Base-by-base conservation (phyloP, 1,140 invertebrate genomes). In the Nasonia vitripennis region DNA sequence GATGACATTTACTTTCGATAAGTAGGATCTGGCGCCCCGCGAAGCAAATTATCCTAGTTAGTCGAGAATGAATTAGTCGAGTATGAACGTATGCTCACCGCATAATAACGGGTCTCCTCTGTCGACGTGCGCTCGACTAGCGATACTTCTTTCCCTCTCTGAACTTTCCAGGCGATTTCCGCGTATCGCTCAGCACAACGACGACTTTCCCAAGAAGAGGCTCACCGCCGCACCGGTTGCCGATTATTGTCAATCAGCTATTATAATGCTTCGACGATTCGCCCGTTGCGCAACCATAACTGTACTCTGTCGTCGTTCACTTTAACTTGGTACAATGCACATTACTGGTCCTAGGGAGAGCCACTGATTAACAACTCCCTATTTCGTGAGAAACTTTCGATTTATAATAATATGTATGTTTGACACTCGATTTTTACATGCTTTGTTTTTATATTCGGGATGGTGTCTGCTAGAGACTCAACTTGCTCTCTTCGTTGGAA, bases 211-310 rank as follows among this genome's bases (percentile, higher is more conserved):
- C 71, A 37, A 74, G 71, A 37, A 31, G 14, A 73, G 14, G 27
- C 7, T 73, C 31, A 34, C 71, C 31, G 27, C 27, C 34, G 34
- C 31, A 12, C 27, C 34, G 71, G 14, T 27, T 74, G 14, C 34
- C 71, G 71, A 74, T 37, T 74, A 74, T 74, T 74, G 71, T 17
- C 71, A 74, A 74, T 74, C 71, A 41, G 71, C 34, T 27, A 10
- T n/a, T 37, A 74, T 37, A 31, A 37, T 37, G 31, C 41, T 74
- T 37, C 11, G 34, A 37, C 14, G 71, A 73, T 73, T 68, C 71
- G 23, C 6, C 71, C 27, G 14, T 41, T 31, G 11, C 12, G 31
- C 31, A 73, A 73, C 34, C 14, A 27, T 23, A 74, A 74, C 17
- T 37, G 48, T 51, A 51, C 10, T 4, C 48, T 12, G 14, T 51